phyloP scores from a whole-genome alignment of 2,797 vertebrate species.

The Chelon auratus region DNA sequence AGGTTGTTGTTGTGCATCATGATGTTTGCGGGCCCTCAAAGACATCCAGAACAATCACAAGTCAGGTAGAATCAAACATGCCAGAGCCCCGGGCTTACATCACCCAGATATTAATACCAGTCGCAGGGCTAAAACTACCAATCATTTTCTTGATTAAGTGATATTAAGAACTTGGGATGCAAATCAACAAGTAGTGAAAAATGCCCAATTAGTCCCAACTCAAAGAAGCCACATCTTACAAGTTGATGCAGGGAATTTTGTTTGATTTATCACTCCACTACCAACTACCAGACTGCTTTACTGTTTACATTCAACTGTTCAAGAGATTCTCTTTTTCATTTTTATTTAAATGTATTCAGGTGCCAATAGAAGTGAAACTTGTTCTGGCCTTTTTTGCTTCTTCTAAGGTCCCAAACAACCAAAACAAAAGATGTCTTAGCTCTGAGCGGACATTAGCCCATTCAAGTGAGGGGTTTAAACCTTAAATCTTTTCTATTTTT shows the following conservation, averaged over 20 bases:
- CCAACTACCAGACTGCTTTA: too few species aligned
- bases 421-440: constrained; percentile 23
- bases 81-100: constrained; percentile 19
- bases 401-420: neutral
- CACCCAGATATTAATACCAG: constrained; percentile 34
- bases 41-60: constrained; percentile 86
- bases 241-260: neutral
- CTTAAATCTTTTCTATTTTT: constrained; percentile 40
- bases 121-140: neutral
- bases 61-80: constrained; percentile 69
- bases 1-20: constrained; percentile 70
- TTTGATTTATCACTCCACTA: neutral
- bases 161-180: neutral
- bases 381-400: neutral
- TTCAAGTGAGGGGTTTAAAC: constrained; percentile 31
- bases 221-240: neutral
- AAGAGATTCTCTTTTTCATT: too few species aligned
- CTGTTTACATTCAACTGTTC: too few species aligned
- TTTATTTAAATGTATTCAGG: neutral
- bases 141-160: neutral
- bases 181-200: neutral
- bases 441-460: neutral
- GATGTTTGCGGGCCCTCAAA: constrained; percentile 82
- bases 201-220: neutral
- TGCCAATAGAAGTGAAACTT: neutral